These are phyloP conservation scores for Petrocephalus schoutedeni DNA, from an alignment of 2,797 vertebrate species.

Conservation along the genomic window DNA sequence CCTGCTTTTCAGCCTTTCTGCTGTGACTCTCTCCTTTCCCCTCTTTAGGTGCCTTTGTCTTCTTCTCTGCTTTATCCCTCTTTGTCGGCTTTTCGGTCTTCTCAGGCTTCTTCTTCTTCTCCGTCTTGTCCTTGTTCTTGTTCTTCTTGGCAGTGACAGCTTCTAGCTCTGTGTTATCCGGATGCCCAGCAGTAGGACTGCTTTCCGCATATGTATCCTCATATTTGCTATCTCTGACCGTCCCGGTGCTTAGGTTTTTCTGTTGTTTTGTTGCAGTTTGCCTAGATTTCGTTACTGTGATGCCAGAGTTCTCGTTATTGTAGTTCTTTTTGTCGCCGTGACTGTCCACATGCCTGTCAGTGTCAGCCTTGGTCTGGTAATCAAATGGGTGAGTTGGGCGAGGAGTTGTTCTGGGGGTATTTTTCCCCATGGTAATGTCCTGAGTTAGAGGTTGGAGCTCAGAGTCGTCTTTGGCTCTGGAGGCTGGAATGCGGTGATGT, in stretches of 20 bases:
- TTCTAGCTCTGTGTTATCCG: conserved; percentile 52
- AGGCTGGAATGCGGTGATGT: conserved; percentile 35
- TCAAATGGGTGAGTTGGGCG: conserved; percentile 44
- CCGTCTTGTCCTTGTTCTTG: conserved; percentile 56
- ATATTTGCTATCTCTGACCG: conserved; percentile 64
- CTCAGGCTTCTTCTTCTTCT: conserved; percentile 63
- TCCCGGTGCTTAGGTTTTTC: conserved; percentile 61
- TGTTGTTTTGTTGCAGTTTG: conserved; percentile 55
- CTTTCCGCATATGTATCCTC: conserved; percentile 55
- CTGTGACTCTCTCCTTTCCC: conserved; percentile 59
- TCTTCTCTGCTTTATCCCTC: conserved; percentile 64
- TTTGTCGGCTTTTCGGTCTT: conserved; percentile 63
- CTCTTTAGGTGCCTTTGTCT: conserved; percentile 65
- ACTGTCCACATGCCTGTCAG: conserved; percentile 58
- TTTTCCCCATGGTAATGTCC: conserved; percentile 51
- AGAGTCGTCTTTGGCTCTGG: conserved; percentile 41
- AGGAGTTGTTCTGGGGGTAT: conserved; percentile 52
- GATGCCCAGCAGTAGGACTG: conserved; percentile 46
- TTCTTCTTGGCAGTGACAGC: conserved; percentile 49
- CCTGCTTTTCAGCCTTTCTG: conserved; percentile 64
- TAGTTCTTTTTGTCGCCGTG: conserved; percentile 59
- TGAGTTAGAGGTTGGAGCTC: conserved; percentile 49
- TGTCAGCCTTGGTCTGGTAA: conserved; percentile 44
- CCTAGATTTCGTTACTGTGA: conserved; percentile 56
- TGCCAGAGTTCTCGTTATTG: conserved; percentile 45